Evolutionary conservation across 2,888 invertebrate genomes (phyloP).

Genomic region (Siphlonurus alternatus): DNA sequence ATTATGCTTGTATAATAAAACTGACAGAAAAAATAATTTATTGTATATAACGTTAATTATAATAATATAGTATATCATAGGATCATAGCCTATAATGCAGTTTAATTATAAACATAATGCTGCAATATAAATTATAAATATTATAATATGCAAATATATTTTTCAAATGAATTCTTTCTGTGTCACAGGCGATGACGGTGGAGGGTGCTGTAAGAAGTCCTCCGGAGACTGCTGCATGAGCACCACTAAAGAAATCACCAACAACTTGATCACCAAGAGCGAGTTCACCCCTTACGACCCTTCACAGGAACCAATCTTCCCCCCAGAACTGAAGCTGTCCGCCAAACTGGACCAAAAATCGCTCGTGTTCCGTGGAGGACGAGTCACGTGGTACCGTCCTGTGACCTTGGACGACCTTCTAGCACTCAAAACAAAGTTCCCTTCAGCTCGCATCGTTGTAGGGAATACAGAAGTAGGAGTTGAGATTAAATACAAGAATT

Average conservation of each 20-base stretch:
- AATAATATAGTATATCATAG: no score
- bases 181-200: not conserved
- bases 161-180: no score
- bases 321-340: conserved; percentile 26
- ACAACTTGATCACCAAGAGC: conserved; percentile 14
- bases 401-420: conserved; percentile 20
- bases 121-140: no score
- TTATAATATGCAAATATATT: no score
- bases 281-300: conserved; percentile 24
- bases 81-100: no score
- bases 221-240: not conserved
- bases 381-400: conserved; percentile 24
- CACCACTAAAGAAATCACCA: not conserved
- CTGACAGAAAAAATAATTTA: no score
- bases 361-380: conserved; percentile 18
- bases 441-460: conserved; percentile 25
- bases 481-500: conserved; percentile 77
- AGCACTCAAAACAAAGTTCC: conserved; percentile 21
- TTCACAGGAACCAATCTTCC: conserved; percentile 32
- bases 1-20: no score
- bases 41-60: no score
- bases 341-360: conserved; percentile 16
- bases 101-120: no score
- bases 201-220: not conserved
- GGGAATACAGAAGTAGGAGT: conserved; percentile 48